Base-by-base conservation (phyloP, 2,113 vertebrate species). In the Pollimyrus isidori region DNA sequence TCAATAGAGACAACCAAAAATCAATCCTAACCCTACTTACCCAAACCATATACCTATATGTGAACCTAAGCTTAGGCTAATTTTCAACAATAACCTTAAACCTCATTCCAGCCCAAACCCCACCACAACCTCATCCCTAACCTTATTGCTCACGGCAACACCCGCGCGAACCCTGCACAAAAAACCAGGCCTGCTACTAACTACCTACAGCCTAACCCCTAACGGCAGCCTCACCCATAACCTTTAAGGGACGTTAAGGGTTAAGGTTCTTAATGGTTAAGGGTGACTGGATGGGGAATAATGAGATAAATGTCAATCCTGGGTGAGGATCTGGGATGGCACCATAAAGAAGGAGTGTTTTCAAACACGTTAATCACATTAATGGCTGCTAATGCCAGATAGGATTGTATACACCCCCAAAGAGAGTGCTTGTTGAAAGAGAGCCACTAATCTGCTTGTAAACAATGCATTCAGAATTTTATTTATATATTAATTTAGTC, bases 331-430 rank as follows among this genome's bases (percentile, higher is more conserved):
- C 13, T 2, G 49, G 15, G 46, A 21, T 0, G 17, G n/a, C n/a
- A 2, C n/a, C 17, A 35, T 35, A 35, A 53, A 53, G 49, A 86
- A 53, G 30, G n/a, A 53, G 45, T 86, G 49, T 86, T 26, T 52
- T 30, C 9, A 48, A 53, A 50, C 26, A 52, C 19, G 49, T 86
- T 86, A 86, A 52, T 52, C 85, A 30, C 30, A 30, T 26, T 86
- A 86, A 86, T 86, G 46, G n/a, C 48, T 46, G 45, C 19, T 86
- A 86, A 46, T 86, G 46, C 45, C 45, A 86, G 83, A 86, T 86
- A 46, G 39, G 85, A 30, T 52, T 86, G 35, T 86, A 86, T 50
- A 30, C n/a, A 9, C 13, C 85, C 49, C 49, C 49, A 86, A 50
- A 86, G 85, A 13, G 26, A 53, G 10, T 26, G n/a, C 48, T 86